These are phyloP conservation scores for Linyphia triangularis DNA, from an alignment of 2,888 invertebrate species.

Conservation along the genomic window DNA sequence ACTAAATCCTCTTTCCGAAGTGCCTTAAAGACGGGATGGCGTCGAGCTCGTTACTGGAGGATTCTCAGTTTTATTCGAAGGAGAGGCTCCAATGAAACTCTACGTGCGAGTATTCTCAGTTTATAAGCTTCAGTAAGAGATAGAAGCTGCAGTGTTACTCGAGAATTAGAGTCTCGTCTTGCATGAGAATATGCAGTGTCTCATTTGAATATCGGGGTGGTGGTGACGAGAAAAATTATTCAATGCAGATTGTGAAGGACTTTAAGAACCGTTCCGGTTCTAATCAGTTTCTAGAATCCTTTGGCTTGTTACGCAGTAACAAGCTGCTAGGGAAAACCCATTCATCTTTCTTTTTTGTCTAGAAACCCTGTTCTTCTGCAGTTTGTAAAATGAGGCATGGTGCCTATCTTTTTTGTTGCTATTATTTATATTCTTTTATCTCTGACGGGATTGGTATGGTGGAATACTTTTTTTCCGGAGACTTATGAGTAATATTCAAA, in stretches of 20 bases:
- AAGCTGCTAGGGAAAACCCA: conserved; percentile 22
- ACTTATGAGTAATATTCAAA: conserved; percentile 11
- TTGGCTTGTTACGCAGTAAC: conserved; percentile 45
- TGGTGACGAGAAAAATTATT: conserved; percentile 36
- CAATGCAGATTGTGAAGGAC: conserved; percentile 52
- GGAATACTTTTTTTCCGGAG: not conserved
- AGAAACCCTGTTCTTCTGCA: not conserved
- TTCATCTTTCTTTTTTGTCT: conserved; percentile 28
- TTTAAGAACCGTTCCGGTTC: conserved; percentile 34
- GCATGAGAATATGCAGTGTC: conserved; percentile 29
- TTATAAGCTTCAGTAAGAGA: conserved; percentile 17
- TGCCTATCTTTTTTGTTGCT: conserved; percentile 1
- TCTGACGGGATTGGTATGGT: not conserved
- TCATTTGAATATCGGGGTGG: conserved; percentile 58
- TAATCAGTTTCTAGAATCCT: conserved; percentile 51
- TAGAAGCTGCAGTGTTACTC: conserved; percentile 30
- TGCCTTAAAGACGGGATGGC: conserved; percentile 29
- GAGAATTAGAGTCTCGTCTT: conserved; percentile 60
- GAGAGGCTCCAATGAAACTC: not conserved
- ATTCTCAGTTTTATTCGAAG: not conserved
- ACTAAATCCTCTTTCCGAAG: conserved; percentile 19
- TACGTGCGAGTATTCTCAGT: conserved; percentile 15
- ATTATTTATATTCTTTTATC: not conserved
- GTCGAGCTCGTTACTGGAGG: conserved; percentile 29
- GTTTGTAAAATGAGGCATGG: conserved; percentile 42